Conservation (phyloP, 1,140 invertebrate genomes). For the Lepidurus couesii region DNA sequence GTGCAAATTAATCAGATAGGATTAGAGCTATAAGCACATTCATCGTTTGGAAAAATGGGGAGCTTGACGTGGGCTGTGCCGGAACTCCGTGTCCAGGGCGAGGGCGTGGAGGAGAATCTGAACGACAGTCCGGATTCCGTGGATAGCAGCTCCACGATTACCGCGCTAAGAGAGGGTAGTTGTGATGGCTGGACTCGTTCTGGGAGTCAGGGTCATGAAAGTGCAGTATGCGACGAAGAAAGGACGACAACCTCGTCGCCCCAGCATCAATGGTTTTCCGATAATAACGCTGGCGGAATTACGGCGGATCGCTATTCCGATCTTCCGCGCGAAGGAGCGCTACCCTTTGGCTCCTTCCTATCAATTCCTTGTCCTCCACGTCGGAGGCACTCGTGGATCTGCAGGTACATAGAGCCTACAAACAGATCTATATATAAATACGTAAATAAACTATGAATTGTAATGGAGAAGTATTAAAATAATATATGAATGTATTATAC, state of each 20-base stretch:
- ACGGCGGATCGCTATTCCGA: not conserved
- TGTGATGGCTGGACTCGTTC: not conserved
- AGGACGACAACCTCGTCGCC: not conserved
- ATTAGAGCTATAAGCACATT: too few relatives aligned
- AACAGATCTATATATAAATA: not conserved
- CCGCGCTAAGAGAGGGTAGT: not conserved
- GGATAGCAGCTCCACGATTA: not conserved
- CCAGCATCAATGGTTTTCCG: not conserved
- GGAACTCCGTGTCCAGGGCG: not conserved
- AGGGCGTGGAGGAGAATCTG: not conserved
- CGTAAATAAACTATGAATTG: not conserved
- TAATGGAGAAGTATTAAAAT: too few relatives aligned
- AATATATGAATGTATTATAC: too few relatives aligned
- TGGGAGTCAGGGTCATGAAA: not conserved
- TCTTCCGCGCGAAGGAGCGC: conserved; percentile 30
- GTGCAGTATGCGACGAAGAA: not conserved
- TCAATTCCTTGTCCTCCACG: conserved; percentile 29
- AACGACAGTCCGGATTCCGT: not conserved
- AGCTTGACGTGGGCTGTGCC: conserved; percentile 1
- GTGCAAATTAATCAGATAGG: too few relatives aligned
- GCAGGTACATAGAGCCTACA: conserved; percentile 18
- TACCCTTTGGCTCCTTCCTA: conserved; percentile 25
- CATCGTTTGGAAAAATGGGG: not conserved
- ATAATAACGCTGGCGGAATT: not conserved
- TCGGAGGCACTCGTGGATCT: conserved; percentile 30